Base-by-base conservation (phyloP, 2,113 vertebrate genomes). In the Anas platyrhynchos region DNA sequence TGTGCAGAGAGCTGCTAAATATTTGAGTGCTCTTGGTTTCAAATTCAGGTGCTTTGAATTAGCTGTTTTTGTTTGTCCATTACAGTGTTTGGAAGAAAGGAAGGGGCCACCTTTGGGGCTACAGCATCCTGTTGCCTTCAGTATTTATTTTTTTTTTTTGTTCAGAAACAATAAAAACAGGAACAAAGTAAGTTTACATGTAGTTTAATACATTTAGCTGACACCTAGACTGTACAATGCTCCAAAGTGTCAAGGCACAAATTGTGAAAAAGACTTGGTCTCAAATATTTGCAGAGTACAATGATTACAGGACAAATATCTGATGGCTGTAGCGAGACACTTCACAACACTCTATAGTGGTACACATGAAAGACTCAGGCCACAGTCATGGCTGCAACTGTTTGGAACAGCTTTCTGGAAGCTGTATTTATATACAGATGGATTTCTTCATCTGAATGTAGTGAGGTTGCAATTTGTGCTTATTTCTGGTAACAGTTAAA, bases 141-240 rank as follows among this genome's bases (percentile, higher is more conserved):
- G n/a, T 76, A 41, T 36, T 41, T 41, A 13, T 13, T 41, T 41
- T 13, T 41, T 41, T 79, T 66, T 90, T 83, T 61, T 79, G 25
- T 63, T 91, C 52, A 25, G 79, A 65, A 66, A 2, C 1, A 4
- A 83, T 34, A 63, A 75, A 72, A 77, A 3, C 43, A 66, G 25
- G 52, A 63, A 27, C 34, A 44, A 75, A 44, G 7, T 56, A 83
- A 83, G 22, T 71, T 94, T 61, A 55, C 20, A 7, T 41, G 27
- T 67, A 48, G 55, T 97, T 97, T 96, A 95, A 95, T 93, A 44
- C 6, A 23, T 77, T 89, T 83, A 67, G 41, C 43, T 55, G 59
- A 83, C 5, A 11, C 26, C 23, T 29, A 38, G 38, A 48, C 9
- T 46, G 16, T 66, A 87, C 75, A 62, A 2, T 31, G 29, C 36